These are phyloP conservation scores for Antennarius striatus DNA, from an alignment of 2,113 vertebrate genomes.

Conservation along the genomic window DNA sequence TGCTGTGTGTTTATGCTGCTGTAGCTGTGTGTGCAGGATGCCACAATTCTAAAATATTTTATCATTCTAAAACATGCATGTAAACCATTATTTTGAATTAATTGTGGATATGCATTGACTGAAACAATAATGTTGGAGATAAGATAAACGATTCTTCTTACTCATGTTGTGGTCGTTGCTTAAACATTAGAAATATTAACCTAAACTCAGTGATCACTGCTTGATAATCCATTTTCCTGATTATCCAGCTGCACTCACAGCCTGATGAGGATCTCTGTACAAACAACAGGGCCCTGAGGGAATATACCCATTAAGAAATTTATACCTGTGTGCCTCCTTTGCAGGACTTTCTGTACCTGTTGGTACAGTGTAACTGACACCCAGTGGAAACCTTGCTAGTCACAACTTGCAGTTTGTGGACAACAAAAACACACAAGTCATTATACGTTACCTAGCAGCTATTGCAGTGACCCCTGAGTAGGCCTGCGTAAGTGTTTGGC, in stretches of 20 bases:
- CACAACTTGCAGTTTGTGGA: slow-evolving; percentile 38
- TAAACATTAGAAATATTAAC: no score
- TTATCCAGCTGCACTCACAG: slow-evolving; percentile 4
- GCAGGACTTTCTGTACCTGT: neutral
- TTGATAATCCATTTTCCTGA: neutral
- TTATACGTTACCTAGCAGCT: slow-evolving; percentile 20
- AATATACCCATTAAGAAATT: slow-evolving; percentile 8
- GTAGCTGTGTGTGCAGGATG: neutral
- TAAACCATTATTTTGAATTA: no score
- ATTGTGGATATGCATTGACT: no score
- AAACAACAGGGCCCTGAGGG: slow-evolving; percentile 31
- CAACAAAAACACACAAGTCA: slow-evolving; percentile 21
- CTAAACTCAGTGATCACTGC: no score
- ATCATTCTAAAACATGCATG: neutral
- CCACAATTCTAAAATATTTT: neutral
- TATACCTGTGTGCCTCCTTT: slow-evolving; percentile 2
- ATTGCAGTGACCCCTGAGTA: slow-evolving; percentile 5
- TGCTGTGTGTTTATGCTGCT: no score
- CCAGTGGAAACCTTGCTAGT: slow-evolving; percentile 38
- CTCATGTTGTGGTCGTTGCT: no score
- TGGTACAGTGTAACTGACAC: slow-evolving; percentile 24
- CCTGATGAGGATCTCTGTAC: slow-evolving; percentile 1
- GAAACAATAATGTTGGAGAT: no score
- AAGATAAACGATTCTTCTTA: no score
- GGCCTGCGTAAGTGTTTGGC: neutral